Conservation (phyloP, 2,113 vertebrate species). For the Probosciger aterrimus region DNA sequence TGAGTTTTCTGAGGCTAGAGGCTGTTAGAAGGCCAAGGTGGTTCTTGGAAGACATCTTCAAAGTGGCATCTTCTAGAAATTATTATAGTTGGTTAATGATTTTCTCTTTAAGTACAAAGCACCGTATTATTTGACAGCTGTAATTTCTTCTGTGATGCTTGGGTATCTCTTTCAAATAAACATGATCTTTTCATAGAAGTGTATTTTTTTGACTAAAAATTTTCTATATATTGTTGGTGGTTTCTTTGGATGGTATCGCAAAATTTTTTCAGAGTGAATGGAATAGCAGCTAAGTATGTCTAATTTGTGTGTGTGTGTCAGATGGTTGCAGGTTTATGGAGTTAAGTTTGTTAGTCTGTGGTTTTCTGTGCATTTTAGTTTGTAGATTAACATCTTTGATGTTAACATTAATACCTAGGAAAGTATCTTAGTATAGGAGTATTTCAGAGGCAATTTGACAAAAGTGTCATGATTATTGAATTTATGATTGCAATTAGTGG, state of each 20-base stretch:
- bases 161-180: neutral
- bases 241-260: neutral
- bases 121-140: neutral
- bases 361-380: neutral
- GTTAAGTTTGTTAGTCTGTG: neutral
- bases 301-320: neutral
- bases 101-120: neutral
- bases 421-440: neutral
- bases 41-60: neutral
- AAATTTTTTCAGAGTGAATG: neutral
- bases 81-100: neutral
- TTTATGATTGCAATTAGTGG: constrained; percentile 10
- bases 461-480: neutral
- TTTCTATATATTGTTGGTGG: neutral
- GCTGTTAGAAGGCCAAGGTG: neutral
- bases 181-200: neutral
- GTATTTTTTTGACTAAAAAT: neutral
- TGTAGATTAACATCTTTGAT: neutral
- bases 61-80: neutral
- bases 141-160: neutral
- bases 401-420: neutral
- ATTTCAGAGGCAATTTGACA: neutral
- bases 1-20: neutral
- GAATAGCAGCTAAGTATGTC: neutral
- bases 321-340: neutral